These are phyloP conservation scores for Choreutis nemorana DNA, from an alignment of 2,888 invertebrate genomes.

Conservation along the genomic window DNA sequence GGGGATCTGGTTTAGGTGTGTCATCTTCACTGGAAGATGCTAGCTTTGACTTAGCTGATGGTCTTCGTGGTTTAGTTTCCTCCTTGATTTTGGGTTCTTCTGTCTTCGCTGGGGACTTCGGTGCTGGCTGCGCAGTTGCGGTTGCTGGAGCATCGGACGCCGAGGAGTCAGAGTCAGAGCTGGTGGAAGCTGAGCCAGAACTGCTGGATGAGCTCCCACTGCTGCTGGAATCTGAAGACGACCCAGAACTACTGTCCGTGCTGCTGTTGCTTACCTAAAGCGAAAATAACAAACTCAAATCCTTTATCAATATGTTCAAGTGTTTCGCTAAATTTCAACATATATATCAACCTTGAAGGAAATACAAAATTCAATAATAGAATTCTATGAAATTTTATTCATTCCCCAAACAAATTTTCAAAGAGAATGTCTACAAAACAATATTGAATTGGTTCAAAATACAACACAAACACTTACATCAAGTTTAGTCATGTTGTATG, in stretches of 20 bases:
- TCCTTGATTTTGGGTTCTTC: constrained; percentile 40
- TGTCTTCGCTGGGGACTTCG: constrained; percentile 29
- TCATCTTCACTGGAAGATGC: constrained; percentile 72
- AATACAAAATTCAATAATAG: too few species aligned
- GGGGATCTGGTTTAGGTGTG: constrained; percentile 40
- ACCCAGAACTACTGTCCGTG: constrained; percentile 71
- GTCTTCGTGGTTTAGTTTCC: constrained; percentile 32
- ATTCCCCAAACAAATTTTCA: not conserved
- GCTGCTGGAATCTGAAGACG: constrained; percentile 73
- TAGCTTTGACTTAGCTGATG: constrained; percentile 43
- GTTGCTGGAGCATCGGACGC: constrained; percentile 44
- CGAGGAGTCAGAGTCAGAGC: constrained; percentile 76
- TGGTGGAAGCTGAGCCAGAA: constrained; percentile 74
- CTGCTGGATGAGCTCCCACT: constrained; percentile 75
- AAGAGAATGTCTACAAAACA: not conserved
- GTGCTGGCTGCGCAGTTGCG: constrained; percentile 19
- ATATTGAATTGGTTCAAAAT: not conserved
- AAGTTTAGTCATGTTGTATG: constrained; percentile 40
- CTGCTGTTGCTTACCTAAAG: constrained; percentile 59
- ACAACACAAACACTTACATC: constrained; percentile 26
- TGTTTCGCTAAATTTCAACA: too few species aligned
- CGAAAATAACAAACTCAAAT: constrained; percentile 2
- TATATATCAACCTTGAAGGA: too few species aligned
- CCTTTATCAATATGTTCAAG: too few species aligned
- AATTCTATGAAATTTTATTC: too few species aligned